These are phyloP conservation scores for Aratinga solstitialis DNA, from an alignment of 2,797 vertebrate genomes.

Conservation along the genomic window DNA sequence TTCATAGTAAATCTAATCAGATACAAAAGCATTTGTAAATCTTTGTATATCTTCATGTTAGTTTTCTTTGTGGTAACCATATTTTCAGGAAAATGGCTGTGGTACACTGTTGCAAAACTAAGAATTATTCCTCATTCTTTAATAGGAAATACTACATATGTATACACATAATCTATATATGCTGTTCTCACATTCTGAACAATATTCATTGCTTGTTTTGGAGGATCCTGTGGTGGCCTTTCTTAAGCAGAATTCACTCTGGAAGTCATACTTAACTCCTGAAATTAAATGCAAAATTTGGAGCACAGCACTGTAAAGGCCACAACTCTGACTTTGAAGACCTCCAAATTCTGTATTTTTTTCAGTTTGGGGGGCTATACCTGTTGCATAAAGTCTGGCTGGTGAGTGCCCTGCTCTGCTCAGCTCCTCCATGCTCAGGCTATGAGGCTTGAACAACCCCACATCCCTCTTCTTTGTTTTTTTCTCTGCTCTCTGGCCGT, in stretches of 20 bases:
- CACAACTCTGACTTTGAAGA: background rate
- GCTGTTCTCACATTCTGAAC: background rate
- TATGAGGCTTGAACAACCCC: background rate
- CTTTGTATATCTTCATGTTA: background rate
- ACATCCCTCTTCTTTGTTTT: too few species aligned
- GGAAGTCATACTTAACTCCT: background rate
- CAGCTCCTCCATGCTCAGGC: accelerated
- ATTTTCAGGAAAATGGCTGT: conserved; percentile 5
- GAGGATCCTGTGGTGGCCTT: background rate
- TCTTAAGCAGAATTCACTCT: background rate
- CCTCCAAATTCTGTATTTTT: background rate
- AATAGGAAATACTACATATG: background rate
- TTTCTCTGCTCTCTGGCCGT: background rate
- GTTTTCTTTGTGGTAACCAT: background rate
- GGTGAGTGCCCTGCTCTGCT: background rate
- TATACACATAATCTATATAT: background rate
- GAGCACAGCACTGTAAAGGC: background rate
- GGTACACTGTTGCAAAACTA: background rate
- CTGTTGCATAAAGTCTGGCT: background rate
- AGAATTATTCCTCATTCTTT: background rate
- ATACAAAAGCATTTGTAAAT: conserved; percentile 23
- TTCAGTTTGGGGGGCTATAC: background rate
- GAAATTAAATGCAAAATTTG: background rate
- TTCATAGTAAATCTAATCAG: conserved; percentile 25
- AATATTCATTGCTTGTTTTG: background rate